Evolutionary conservation across 2,888 invertebrate genomes (phyloP), one percentile per base, ranked within the genome.

Genomic region (Orgyia antiqua): DNA sequence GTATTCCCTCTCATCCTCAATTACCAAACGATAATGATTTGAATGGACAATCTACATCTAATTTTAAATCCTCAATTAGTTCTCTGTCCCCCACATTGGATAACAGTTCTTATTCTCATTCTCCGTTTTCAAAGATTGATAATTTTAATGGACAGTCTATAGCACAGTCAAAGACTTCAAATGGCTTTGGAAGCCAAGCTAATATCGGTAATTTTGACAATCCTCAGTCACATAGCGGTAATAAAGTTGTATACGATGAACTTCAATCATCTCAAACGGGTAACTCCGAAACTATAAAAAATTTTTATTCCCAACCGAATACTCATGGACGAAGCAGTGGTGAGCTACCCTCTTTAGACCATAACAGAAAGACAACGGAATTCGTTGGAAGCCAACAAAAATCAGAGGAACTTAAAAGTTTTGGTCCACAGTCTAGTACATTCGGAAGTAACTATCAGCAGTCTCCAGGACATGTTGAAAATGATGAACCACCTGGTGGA

Each of bases 371-470:
- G n/a, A n/a, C n/a, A n/a, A 19, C 6, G 10, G 28, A 21, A 4
- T 27, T 33, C 21, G 20, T 23, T 10, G 36, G 17, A 1, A 19
- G 24, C 13, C 21, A 20, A 5, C 48, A 31, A 9, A 39, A 40
- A 15, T 27, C 29, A 3, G n/a, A n/a, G n/a, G n/a, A n/a, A n/a
- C n/a, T n/a, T n/a, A n/a, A n/a, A n/a, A n/a, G n/a, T n/a, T n/a
- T n/a, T n/a, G n/a, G n/a, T n/a, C n/a, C n/a, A n/a, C n/a, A n/a
- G n/a, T n/a, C n/a, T n/a, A 13, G 5, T 8, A 17, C 13, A 1
- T 24, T 27, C 13, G 18, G 12, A 10, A 10, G 21, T 23, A 11
- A 10, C 13, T 10, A 29, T 10, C 29, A 29, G 15, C 21, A 28
- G 9, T 20, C 20, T 13, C 4, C 4, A 13, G 13, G 29, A 2